Evolutionary conservation across 2,113 vertebrate genomes (phyloP), one percentile per base, ranked within the genome.

Genomic region (Phylloscopus whistleri): DNA sequence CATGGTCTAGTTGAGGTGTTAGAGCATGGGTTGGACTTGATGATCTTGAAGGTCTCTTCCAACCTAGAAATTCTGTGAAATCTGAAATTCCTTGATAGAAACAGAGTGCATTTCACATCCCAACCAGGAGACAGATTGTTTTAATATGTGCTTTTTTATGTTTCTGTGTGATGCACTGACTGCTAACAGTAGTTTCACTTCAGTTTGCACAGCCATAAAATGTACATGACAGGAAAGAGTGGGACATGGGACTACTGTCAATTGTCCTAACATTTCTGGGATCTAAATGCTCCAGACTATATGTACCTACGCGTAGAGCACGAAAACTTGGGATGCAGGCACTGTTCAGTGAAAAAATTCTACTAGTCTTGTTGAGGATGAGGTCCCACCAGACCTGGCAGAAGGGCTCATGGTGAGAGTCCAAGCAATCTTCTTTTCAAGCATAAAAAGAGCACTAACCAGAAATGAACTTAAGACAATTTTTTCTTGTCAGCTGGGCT

Each of bases 161-260:
- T 30, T 35, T 60, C 17, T 49, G 30, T 64, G 66, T 72, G 39
- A 63, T 31, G 30, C 52, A 24, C 23, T 63, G 73, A 86, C 56
- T 51, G 48, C 48, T 62, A 75, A 63, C 9, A 73, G 56, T n/a
- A 43, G 67, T 52, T 81, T 49, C 56, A 59, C 44, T 46, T 41
- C 23, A 28, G 18, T 84, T 72, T 79, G 33, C 22, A 55, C 8
- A 81, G 51, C 26, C 27, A 43, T 30, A 84, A 62, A 62, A 46
- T 35, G 52, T 3, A 49, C 26, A n/a, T 10, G 63, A 63, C 28
- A 66, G 30, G 27, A 62, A 83, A 70, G 35, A 89, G 39, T 0
- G 7, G 16, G 43, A 66, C 39, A n/a, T 13, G 9, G 9, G 37
- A 66, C 14, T 66, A 21, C n/a, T 33, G 48, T 46, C 0, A 0